Percentiles rank a stretch among this genome's conserved stretches.
phyloP scores from a whole-genome alignment of 1,140 invertebrate genomes.

The Temnothorax nylanderi region DNA sequence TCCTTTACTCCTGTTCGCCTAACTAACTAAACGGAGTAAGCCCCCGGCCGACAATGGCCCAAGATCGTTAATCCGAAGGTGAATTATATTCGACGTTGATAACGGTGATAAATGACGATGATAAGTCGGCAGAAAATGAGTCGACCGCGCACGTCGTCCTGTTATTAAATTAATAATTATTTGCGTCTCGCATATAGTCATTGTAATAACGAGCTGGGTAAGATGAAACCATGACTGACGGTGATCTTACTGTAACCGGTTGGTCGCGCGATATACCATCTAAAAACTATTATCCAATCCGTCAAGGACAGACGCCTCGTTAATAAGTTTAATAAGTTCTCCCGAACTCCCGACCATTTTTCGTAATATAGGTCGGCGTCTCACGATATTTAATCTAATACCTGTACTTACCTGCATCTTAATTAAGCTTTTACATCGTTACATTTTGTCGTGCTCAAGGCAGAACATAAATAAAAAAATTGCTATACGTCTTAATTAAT shows the following conservation, averaged over 20 bases:
- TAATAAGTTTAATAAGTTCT: conserved; percentile 26
- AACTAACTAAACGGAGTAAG: conserved; percentile 8
- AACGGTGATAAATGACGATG: conserved; percentile 27
- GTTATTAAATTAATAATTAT: conserved; percentile 55
- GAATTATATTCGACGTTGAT: conserved; percentile 46
- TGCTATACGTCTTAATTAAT: neutral
- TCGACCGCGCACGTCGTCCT: neutral
- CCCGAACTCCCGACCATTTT: neutral
- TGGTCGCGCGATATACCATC: conserved; percentile 4
- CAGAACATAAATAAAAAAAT: neutral
- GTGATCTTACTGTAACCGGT: neutral
- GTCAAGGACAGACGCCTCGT: conserved; percentile 16
- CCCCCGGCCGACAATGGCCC: neutral
- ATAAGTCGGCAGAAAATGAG: conserved; percentile 38
- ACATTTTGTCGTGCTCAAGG: neutral
- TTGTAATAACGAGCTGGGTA: conserved; percentile 27
- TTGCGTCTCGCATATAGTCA: neutral
- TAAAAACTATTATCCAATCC: conserved; percentile 42
- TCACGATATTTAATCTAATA: conserved; percentile 13
- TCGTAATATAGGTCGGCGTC: neutral
- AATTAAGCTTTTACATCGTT: neutral
- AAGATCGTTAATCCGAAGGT: conserved; percentile 44
- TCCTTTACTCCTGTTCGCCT: neutral
- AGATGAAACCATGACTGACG: neutral
- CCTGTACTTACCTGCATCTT: neutral